These are phyloP conservation scores for Oppia nitens DNA, from an alignment of 1,140 invertebrate genomes.

Conservation along the genomic window DNA sequence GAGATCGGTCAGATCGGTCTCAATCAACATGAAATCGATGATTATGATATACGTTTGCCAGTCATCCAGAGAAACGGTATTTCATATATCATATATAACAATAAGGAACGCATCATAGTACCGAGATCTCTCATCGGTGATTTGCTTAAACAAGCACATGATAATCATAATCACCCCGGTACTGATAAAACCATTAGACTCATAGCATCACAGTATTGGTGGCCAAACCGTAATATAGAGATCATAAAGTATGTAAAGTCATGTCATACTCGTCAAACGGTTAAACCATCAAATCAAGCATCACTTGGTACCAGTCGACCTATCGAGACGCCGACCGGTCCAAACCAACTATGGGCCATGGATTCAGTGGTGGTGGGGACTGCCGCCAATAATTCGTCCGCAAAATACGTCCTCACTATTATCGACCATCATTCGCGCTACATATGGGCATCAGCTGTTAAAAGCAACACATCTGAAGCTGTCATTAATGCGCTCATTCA, in stretches of 20 bases:
- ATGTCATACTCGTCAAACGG: constrained; percentile 6
- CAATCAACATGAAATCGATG: too few relatives aligned
- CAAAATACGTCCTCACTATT: constrained; percentile 2
- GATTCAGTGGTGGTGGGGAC: constrained; percentile 5
- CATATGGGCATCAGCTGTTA: too few relatives aligned
- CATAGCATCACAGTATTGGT: constrained; percentile 1
- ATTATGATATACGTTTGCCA: too few relatives aligned
- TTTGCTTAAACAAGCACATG: too few relatives aligned
- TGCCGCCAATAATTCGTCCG: background rate
- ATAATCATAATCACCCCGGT: constrained; percentile 1
- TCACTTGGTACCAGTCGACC: background rate
- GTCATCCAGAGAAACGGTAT: too few relatives aligned
- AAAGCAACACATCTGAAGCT: constrained; percentile 7
- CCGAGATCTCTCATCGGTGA: too few relatives aligned
- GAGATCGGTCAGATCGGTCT: too few relatives aligned
- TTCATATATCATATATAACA: too few relatives aligned
- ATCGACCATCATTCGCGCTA: constrained; percentile 7
- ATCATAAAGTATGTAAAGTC: background rate
- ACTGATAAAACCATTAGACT: constrained; percentile 1
- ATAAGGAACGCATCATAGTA: too few relatives aligned
- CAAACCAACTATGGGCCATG: background rate
- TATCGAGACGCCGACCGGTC: background rate
- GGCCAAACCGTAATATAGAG: background rate
- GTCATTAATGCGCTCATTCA: too few relatives aligned
- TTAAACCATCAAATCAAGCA: background rate